Evolutionary conservation across 2,113 vertebrate species (phyloP).

Genomic region (Eulemur macaco): DNA sequence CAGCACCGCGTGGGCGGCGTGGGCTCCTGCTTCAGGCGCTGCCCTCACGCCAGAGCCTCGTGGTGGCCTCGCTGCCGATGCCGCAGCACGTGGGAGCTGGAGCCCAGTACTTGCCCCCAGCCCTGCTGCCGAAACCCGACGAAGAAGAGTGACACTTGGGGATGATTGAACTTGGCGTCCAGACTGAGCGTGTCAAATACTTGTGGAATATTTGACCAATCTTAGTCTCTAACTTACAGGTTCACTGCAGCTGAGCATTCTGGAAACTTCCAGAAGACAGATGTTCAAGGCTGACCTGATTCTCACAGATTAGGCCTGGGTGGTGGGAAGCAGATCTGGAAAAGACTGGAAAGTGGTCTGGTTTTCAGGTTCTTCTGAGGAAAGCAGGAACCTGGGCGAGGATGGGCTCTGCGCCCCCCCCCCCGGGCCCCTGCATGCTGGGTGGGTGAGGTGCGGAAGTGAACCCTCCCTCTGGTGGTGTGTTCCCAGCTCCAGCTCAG

Average conservation of each 20-base stretch:
- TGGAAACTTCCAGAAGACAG: neutral
- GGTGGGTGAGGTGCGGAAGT: neutral
- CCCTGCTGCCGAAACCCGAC: too few relatives aligned
- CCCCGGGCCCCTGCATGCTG: neutral
- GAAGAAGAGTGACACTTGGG: too few relatives aligned
- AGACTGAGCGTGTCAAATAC: neutral
- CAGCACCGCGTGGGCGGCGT: too few relatives aligned
- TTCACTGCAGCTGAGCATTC: neutral
- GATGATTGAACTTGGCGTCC: neutral
- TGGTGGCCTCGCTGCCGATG: neutral
- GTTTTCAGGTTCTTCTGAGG: neutral
- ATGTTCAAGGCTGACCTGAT: neutral
- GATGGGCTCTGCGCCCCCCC: neutral
- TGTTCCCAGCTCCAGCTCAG: neutral
- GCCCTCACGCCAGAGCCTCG: too few relatives aligned
- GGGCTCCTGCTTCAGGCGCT: too few relatives aligned
- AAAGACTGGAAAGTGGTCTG: neutral
- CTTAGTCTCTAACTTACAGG: neutral
- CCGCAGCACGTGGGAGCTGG: neutral
- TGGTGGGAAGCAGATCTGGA: neutral
- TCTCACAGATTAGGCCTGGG: neutral
- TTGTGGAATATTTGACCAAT: neutral
- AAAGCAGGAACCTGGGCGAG: neutral
- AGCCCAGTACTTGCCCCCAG: neutral
- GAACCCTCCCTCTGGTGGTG: too few relatives aligned